Percentiles rank a stretch among this genome's conserved stretches.
phyloP scores from a whole-genome alignment of 2,888 invertebrate genomes.

The Monoplex corrugatus region DNA sequence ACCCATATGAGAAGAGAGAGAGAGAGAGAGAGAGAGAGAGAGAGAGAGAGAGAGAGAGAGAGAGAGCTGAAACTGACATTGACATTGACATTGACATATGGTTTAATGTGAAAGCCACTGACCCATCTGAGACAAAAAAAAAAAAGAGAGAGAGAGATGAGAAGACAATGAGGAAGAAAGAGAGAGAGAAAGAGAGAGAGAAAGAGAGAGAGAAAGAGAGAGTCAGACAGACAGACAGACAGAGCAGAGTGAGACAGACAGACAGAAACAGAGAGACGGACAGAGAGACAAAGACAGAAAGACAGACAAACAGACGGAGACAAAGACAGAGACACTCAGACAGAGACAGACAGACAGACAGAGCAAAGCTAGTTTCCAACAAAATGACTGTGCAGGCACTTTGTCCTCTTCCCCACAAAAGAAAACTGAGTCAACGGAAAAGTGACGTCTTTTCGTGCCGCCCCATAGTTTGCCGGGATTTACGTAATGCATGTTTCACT shows the following conservation, averaged over 20 bases:
- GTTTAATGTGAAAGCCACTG: too few species aligned
- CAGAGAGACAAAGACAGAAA: neutral
- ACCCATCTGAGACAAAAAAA: too few species aligned
- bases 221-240: slow-evolving; percentile 18
- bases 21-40: too few species aligned
- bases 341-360: neutral
- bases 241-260: neutral
- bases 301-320: neutral
- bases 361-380: neutral
- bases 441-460: too few species aligned
- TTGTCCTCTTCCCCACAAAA: neutral
- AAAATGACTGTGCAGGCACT: neutral
- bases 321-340: neutral
- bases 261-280: neutral
- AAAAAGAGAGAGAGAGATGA: too few species aligned
- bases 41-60: too few species aligned
- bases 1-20: too few species aligned
- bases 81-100: too few species aligned
- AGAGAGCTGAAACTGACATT: too few species aligned
- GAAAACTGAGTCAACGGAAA: too few species aligned
- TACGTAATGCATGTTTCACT: neutral
- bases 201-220: neutral
- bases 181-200: neutral
- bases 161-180: neutral
- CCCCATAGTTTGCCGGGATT: too few species aligned